Evolutionary conservation across 2,888 invertebrate species (phyloP), one percentile per base, ranked within the genome.

Genomic region (Pseudococcus viburni): DNA sequence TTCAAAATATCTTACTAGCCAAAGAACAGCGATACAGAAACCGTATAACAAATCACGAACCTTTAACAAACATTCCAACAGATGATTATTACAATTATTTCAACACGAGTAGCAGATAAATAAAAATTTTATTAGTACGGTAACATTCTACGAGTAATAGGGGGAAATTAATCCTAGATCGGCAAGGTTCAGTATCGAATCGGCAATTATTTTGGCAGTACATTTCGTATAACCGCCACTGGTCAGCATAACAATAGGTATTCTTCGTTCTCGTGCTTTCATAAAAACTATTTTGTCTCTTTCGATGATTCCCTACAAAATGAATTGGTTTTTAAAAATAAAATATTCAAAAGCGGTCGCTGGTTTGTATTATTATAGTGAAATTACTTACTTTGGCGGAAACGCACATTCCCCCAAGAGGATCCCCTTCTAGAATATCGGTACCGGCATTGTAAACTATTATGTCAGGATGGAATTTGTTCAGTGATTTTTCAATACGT

Each of bases 371-470:
- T 22, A 85, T 11, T 5, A 48, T 51, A 51, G 84, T 39, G 59
- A 64, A 84, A 68, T 59, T 88, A 80, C 92, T 91, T 91, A 95
- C 96, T 92, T 94, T 92, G 90, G 95, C 93, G 85, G 95, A 94
- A 86, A 98, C 93, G 7, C 93, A 92, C 90, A 97, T 92, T 84
- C 93, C 92, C 0, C 97, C 97, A 8, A 97, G 92, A 0, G 95
- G 94, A 92, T 98, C 97, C 0, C 95, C 94, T 89, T 94, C 93
- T 59, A 98, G 92, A 51, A 97, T 93, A 91, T 98, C 97, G 0
- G 97, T 97, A 0, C 97, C 98, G n/a, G 98, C 97, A 92, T 98
- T 97, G 92, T 97, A 98, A n/a, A 98, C 94, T 83, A 97, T 92
- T 39, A 97, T 92, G 91, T 97, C 95, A 0, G 97, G 96, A 86